phyloP scores from a whole-genome alignment of 2,113 vertebrate genomes.

The Stigmatopora nigra region DNA sequence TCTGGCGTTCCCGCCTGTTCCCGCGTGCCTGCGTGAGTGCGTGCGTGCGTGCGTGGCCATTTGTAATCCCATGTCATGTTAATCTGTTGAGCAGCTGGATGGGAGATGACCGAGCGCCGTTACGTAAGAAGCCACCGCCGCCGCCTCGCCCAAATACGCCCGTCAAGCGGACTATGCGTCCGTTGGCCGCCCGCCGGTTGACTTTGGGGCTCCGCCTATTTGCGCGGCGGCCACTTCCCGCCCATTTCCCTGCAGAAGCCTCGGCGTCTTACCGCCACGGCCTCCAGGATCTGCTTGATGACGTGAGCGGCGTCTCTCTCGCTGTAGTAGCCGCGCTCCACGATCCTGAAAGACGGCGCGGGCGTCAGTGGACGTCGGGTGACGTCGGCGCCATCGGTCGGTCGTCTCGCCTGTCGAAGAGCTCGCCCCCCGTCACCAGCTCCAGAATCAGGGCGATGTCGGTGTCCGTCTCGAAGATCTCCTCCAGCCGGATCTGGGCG shows the following conservation, averaged over 20 bases:
- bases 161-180: too few species aligned
- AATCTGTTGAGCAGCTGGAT: constrained; percentile 57
- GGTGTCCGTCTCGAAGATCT: constrained; percentile 81
- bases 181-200: too few species aligned
- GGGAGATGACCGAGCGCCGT: constrained; percentile 37
- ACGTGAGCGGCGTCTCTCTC: constrained; percentile 80
- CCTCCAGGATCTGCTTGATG: constrained; percentile 86
- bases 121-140: constrained; percentile 30
- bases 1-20: too few species aligned
- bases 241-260: neutral
- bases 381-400: neutral
- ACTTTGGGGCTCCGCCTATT: too few species aligned
- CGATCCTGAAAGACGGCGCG: constrained; percentile 69
- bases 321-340: constrained; percentile 85
- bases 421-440: constrained; percentile 83
- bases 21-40: neutral
- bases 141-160: too few species aligned
- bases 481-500: constrained; percentile 83
- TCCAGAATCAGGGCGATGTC: constrained; percentile 83
- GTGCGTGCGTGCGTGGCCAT: neutral
- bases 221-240: too few species aligned
- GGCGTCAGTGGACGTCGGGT: neutral
- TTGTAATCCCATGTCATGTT: constrained; percentile 52
- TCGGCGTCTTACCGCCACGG: constrained; percentile 68
- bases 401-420: constrained; percentile 78